Conservation (phyloP, 2,888 invertebrate species). For the Ganaspis brasiliensis region DNA sequence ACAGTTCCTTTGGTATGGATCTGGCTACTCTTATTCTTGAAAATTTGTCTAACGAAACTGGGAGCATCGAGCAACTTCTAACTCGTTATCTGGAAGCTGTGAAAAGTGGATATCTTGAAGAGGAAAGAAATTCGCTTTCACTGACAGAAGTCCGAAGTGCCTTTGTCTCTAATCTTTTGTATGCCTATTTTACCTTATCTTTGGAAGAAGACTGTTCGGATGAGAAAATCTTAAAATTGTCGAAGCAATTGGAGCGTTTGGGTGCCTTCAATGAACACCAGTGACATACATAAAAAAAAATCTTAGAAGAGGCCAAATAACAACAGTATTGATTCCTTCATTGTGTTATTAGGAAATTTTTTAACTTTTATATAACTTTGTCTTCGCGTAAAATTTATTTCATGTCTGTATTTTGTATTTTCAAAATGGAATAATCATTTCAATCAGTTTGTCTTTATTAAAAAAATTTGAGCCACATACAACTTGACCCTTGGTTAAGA, state of each 20-base stretch:
- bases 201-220: slow-evolving; percentile 27
- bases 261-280: slow-evolving; percentile 4
- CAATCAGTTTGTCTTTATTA: too few species aligned
- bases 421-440: too few species aligned
- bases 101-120: slow-evolving; percentile 35
- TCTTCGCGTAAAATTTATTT: too few species aligned
- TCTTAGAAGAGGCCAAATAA: not conserved
- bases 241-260: slow-evolving; percentile 27
- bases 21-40: slow-evolving; percentile 64
- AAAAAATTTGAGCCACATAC: too few species aligned
- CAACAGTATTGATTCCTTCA: not conserved
- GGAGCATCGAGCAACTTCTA: slow-evolving; percentile 36
- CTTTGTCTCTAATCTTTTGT: slow-evolving; percentile 25
- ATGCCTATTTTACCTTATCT: slow-evolving; percentile 36
- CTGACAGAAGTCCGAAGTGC: slow-evolving; percentile 27
- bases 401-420: too few species aligned
- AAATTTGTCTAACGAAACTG: slow-evolving; percentile 28
- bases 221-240: slow-evolving; percentile 33
- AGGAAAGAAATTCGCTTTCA: slow-evolving; percentile 10
- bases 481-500: too few species aligned
- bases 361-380: too few species aligned
- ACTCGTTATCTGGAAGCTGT: slow-evolving; percentile 45
- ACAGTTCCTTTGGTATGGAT: slow-evolving; percentile 70
- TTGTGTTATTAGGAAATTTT: too few species aligned
- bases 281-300: not conserved